Evolutionary conservation across 2,888 invertebrate species (phyloP).

Genomic region (Nymphalis polychloros): DNA sequence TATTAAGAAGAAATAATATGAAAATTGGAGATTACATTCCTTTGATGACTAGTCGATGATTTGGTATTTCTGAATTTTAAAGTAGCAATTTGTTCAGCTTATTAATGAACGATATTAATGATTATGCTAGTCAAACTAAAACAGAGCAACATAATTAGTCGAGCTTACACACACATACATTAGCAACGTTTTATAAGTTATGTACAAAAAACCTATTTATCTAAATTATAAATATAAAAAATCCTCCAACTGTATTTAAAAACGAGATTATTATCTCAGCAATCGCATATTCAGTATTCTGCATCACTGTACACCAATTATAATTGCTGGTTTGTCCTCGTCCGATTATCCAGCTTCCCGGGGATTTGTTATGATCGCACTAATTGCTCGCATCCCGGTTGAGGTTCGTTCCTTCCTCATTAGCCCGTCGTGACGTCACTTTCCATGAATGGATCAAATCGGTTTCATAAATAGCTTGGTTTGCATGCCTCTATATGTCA

Average conservation of each 20-base stretch:
- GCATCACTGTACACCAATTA: slow-evolving; percentile 13
- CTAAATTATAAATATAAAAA: background rate
- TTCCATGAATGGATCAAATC: slow-evolving; percentile 27
- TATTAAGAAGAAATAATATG: too few species aligned
- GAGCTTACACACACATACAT: too few species aligned
- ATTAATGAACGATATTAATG: too few species aligned
- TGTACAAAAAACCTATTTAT: too few species aligned
- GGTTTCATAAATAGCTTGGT: slow-evolving; percentile 17
- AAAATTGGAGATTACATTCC: too few species aligned
- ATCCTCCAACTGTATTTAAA: background rate
- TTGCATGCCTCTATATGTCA: background rate
- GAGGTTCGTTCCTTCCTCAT: slow-evolving; percentile 80
- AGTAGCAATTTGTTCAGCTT: too few species aligned
- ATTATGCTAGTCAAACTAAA: too few species aligned
- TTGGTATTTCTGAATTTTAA: too few species aligned
- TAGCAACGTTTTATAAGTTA: too few species aligned
- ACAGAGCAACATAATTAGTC: too few species aligned
- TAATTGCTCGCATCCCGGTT: slow-evolving; percentile 78
- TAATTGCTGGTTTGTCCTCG: slow-evolving; percentile 53
- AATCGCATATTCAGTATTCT: slow-evolving; percentile 32
- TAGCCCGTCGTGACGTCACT: slow-evolving; percentile 55
- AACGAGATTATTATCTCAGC: slow-evolving; percentile 41
- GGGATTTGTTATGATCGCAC: slow-evolving; percentile 77
- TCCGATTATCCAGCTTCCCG: slow-evolving; percentile 57
- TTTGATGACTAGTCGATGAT: too few species aligned